phyloP scores from a whole-genome alignment of 30 jellyfish, hydroid and myxozoan genomes.

The Rhopilema esculentum region DNA sequence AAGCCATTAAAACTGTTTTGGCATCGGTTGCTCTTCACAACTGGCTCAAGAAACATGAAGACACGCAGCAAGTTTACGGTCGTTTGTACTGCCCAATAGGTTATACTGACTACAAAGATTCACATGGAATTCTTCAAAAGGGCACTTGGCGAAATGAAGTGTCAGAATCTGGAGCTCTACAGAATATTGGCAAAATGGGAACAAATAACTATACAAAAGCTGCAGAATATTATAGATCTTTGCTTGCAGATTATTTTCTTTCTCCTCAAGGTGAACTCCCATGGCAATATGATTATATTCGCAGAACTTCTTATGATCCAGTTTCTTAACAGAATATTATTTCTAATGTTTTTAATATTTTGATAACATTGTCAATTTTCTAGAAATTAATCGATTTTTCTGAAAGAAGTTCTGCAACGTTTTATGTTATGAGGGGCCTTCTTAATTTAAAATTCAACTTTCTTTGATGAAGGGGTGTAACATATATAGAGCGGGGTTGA shows the following conservation, averaged over 20 bases:
- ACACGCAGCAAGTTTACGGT: constrained; percentile 17
- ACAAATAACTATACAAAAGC: constrained; percentile 21
- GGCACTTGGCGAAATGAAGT: no score
- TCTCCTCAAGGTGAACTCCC: constrained; percentile 16
- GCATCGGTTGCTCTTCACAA: constrained; percentile 40
- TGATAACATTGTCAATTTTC: neutral
- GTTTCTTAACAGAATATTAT: neutral
- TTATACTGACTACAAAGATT: constrained; percentile 39
- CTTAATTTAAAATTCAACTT: neutral
- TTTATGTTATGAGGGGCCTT: neutral
- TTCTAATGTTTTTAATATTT: neutral
- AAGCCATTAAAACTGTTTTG: constrained; percentile 5
- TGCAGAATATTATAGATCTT: neutral
- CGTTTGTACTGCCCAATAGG: constrained; percentile 36
- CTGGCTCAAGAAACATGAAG: constrained; percentile 39
- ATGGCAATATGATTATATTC: constrained; percentile 4
- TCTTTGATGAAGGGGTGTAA: neutral
- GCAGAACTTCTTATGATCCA: constrained; percentile 12
- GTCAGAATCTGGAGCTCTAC: no score
- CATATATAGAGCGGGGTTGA: neutral
- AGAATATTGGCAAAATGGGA: no score
- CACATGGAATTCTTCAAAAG: constrained; percentile 48
- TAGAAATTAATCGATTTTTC: neutral
- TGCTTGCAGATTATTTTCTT: neutral
- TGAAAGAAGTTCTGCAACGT: neutral